Conservation (phyloP, 2,888 invertebrate species). For the Synergus laeviventris region DNA sequence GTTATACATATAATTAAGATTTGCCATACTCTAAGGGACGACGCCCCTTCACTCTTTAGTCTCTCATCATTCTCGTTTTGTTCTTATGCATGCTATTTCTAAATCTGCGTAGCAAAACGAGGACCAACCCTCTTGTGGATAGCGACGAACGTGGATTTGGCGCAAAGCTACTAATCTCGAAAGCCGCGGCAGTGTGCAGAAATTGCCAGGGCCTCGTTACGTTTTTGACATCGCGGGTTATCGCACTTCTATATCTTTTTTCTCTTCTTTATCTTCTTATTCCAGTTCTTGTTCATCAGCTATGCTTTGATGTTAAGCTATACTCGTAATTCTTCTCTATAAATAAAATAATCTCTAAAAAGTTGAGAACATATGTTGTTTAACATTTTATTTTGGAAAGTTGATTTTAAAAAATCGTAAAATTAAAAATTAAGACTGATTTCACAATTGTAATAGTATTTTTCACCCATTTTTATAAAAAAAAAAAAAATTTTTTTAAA, state of each 20-base stretch:
- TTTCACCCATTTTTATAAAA: no score
- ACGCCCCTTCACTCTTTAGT: not conserved
- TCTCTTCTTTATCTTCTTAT: constrained; percentile 1
- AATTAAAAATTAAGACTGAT: not conserved
- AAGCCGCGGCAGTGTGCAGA: constrained; percentile 11
- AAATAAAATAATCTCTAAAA: constrained; percentile 29
- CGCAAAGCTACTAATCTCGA: constrained; percentile 32
- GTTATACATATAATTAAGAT: not conserved
- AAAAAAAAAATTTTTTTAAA: no score
- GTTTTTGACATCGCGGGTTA: constrained; percentile 31
- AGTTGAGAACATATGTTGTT: constrained; percentile 9
- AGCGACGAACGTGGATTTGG: not conserved
- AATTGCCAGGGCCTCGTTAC: constrained; percentile 29
- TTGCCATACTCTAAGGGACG: not conserved
- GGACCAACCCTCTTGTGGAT: constrained; percentile 17
- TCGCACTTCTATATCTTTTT: not conserved
- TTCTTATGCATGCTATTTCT: constrained; percentile 52
- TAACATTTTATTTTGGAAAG: constrained; percentile 2
- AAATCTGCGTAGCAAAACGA: constrained; percentile 60
- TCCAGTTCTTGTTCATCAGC: not conserved
- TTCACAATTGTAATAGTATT: not conserved
- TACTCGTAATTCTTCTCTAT: constrained; percentile 27
- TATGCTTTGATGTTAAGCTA: constrained; percentile 36
- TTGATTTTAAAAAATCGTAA: not conserved
- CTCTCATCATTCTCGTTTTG: constrained; percentile 37